phyloP scores from a whole-genome alignment of 2,888 invertebrate genomes.

The Mythimna albipuncta region DNA sequence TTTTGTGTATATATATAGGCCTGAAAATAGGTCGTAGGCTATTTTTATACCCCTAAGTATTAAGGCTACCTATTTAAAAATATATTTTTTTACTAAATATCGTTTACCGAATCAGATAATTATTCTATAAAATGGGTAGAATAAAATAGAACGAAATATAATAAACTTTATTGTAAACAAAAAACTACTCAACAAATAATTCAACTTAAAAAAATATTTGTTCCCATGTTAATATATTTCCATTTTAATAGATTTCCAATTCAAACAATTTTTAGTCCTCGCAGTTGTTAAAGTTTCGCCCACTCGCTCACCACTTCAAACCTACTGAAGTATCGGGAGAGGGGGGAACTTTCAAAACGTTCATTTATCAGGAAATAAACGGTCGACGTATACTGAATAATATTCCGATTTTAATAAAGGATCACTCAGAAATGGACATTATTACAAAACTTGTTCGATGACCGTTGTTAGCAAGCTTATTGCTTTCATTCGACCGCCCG shows the following conservation, averaged over 20 bases:
- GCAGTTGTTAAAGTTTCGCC: constrained; percentile 13
- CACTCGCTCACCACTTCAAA: constrained; percentile 10
- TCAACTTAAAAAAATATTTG: too few relatives aligned
- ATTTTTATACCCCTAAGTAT: too few relatives aligned
- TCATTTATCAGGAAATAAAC: constrained; percentile 15
- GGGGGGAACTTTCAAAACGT: constrained; percentile 5
- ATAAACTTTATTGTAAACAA: too few relatives aligned
- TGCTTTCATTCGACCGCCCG: constrained; percentile 38
- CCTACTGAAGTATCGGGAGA: neutral
- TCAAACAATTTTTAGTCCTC: constrained; percentile 3
- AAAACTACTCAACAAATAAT: too few relatives aligned
- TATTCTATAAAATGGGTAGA: too few relatives aligned
- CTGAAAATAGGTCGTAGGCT: too few relatives aligned
- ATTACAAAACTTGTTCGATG: constrained; percentile 46
- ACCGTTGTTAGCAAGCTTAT: constrained; percentile 44
- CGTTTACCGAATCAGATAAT: too few relatives aligned
- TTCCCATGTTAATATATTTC: constrained; percentile 7
- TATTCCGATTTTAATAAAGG: constrained; percentile 21
- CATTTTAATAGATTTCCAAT: neutral
- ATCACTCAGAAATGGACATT: constrained; percentile 19
- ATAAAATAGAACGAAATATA: too few relatives aligned
- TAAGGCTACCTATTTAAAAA: too few relatives aligned
- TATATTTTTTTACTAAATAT: too few relatives aligned
- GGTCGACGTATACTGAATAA: neutral
- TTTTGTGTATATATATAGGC: too few relatives aligned